phyloP scores from a whole-genome alignment of 2,113 vertebrate genomes.

The Suncus etruscus region DNA sequence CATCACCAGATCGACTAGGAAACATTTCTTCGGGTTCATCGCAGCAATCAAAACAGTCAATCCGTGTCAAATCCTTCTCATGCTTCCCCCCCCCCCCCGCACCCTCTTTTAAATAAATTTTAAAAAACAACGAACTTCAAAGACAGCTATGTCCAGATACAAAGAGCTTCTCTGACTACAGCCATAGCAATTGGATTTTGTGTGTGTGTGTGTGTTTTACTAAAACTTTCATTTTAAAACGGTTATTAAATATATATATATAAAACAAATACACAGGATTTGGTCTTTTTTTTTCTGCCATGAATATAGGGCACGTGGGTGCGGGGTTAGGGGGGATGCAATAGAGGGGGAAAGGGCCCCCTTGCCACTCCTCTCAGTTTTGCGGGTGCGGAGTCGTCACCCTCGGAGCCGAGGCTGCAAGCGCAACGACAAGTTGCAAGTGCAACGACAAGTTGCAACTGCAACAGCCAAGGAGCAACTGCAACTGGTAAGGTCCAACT shows the following conservation, averaged over 20 bases:
- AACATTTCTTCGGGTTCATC: constrained; percentile 83
- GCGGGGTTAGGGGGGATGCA: not conserved
- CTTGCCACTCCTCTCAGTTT: not conserved
- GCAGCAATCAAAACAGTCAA: constrained; percentile 73
- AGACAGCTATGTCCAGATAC: constrained; percentile 75
- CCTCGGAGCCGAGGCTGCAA: not conserved
- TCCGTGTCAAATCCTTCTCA: constrained; percentile 70
- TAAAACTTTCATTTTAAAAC: constrained; percentile 87
- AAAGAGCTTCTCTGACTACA: constrained; percentile 83
- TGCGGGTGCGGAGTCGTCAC: constrained; percentile 12
- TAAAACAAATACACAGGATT: constrained; percentile 85
- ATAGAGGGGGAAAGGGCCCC: constrained; percentile 53
- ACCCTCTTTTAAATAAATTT: constrained; percentile 65
- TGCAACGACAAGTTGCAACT: not conserved
- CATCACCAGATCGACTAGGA: constrained; percentile 82
- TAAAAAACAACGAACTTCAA: constrained; percentile 76
- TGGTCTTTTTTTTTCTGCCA: constrained; percentile 75
- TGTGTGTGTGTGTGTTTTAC: constrained; percentile 67
- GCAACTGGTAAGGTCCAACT: too few species aligned
- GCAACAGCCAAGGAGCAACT: too few species aligned
- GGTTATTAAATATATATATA: constrained; percentile 84
- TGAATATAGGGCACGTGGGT: constrained; percentile 73
- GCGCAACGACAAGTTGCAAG: not conserved
- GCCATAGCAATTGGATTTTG: constrained; percentile 72
- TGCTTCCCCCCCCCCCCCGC: constrained; percentile 19